These are phyloP conservation scores for Ectemnius lituratus DNA, from an alignment of 2,888 invertebrate species.

Conservation along the genomic window DNA sequence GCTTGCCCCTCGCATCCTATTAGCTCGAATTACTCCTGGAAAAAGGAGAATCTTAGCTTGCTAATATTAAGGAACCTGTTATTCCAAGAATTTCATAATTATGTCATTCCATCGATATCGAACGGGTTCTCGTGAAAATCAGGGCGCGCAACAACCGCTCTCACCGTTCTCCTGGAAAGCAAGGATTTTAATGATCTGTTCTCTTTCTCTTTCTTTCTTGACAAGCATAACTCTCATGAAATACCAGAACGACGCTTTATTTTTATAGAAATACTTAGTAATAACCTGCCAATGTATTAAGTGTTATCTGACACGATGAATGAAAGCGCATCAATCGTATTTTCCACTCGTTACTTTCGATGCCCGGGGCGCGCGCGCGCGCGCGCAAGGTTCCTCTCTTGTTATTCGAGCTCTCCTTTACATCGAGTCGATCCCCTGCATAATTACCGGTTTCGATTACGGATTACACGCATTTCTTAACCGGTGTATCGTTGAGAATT, in stretches of 20 bases:
- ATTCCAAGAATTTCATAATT: no score
- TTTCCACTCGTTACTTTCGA: conserved; percentile 59
- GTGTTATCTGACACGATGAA: conserved; percentile 31
- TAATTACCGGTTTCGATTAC: conserved; percentile 60
- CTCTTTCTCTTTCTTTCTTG: conserved; percentile 19
- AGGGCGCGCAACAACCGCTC: no score
- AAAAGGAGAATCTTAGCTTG: no score
- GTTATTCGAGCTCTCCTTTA: conserved; percentile 52
- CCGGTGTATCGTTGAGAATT: conserved; percentile 15
- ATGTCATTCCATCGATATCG: no score
- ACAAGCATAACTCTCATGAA: no score
- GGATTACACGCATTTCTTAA: conserved; percentile 44
- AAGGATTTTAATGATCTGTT: conserved; percentile 54
- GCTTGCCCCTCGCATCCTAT: no score
- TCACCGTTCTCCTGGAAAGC: no score
- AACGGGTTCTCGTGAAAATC: no score
- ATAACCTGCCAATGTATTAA: conserved; percentile 30
- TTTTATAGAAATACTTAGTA: conserved; percentile 55
- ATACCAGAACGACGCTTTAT: conserved; percentile 31
- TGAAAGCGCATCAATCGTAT: conserved; percentile 55
- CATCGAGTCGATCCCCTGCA: conserved; percentile 49
- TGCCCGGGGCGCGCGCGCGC: conserved; percentile 46
- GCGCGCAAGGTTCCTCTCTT: conserved; percentile 32
- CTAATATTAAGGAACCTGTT: no score
- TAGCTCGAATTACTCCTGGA: no score